Evolutionary conservation across 2,888 invertebrate species (phyloP), one percentile per base, ranked within the genome.

Genomic region (Polyommatus icarus): DNA sequence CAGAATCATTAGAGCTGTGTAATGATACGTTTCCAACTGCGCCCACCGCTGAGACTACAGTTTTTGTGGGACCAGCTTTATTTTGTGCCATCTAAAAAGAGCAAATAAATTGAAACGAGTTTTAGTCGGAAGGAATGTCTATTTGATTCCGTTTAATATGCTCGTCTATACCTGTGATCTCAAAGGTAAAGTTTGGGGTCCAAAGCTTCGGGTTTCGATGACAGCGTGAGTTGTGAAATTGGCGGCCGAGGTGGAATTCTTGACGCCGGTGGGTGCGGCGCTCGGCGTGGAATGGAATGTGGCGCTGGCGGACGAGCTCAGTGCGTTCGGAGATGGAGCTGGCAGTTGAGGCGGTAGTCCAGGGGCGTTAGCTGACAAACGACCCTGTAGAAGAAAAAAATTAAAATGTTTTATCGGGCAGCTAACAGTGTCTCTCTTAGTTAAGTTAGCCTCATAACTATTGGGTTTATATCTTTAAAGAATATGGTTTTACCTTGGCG

Each of bases 1-100:
- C 98, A 83, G 98, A 98, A 90, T 98, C 98, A 90, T 98, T 98
- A 88, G 98, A 98, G 90, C 98, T 98, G 89, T 98, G 98, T 83
- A 98, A 95, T 67, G 97, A 98, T 1, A 96, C 96, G 87, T 96
- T 96, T 79, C 96, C 96, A 73, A 96, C 96, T 36, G 93, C 94
- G 76, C 93, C 93, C 3, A 93, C 93, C 50, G 92, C 93, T 72
- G 91, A 86, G 6, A 93, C 93, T 4, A 88, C 92, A 77, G 93
- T 94, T 84, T 94, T 94, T 67, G 92, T 90, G 80, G 94, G 94
- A 32, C 90, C 93, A 73, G 91, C 88, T 87, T 94, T 93, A 82
- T 91, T 93, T 81, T 92, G 93, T 78, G 89, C 83, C 81, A 91
- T 87, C 94, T 94, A 84, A 78, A 80, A 72, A 54, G 46, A 54